phyloP scores from a whole-genome alignment of 2,797 vertebrate species.

The Acanthiza pusilla region DNA sequence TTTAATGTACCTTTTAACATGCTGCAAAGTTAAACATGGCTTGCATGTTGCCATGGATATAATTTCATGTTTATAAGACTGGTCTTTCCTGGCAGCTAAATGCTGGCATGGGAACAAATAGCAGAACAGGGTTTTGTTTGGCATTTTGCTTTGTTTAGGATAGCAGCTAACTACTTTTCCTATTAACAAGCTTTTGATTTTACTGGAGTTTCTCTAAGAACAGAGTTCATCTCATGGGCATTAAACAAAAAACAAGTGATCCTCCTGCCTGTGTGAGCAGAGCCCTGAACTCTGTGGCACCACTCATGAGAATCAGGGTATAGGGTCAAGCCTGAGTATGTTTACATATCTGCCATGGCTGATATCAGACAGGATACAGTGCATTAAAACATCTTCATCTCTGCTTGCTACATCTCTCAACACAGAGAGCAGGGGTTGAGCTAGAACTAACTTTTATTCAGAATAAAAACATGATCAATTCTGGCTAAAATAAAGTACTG shows the following conservation, averaged over 20 bases:
- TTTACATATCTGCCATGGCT: background rate
- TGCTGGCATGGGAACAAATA: slow-evolving; percentile 11
- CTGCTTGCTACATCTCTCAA: background rate
- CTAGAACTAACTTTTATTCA: background rate
- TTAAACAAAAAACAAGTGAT: background rate
- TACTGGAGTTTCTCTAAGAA: background rate
- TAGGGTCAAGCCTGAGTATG: background rate
- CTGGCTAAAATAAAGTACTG: background rate
- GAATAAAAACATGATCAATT: background rate
- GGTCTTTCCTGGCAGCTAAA: slow-evolving; percentile 55
- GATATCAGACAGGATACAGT: background rate
- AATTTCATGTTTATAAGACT: slow-evolving; percentile 42
- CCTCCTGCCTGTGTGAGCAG: background rate
- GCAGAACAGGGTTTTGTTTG: slow-evolving; percentile 12
- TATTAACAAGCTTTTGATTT: slow-evolving; percentile 16
- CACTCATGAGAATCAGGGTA: background rate
- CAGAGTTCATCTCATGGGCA: background rate
- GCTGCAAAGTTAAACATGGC: slow-evolving; percentile 34
- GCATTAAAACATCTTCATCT: background rate
- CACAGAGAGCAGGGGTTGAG: background rate
- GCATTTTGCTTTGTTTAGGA: slow-evolving; percentile 12
- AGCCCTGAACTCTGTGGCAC: background rate
- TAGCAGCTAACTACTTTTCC: background rate
- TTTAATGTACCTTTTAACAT: slow-evolving; percentile 26
- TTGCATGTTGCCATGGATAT: slow-evolving; percentile 62